Base-by-base conservation (phyloP, 2,888 invertebrate genomes). In the Athalia rosae region DNA sequence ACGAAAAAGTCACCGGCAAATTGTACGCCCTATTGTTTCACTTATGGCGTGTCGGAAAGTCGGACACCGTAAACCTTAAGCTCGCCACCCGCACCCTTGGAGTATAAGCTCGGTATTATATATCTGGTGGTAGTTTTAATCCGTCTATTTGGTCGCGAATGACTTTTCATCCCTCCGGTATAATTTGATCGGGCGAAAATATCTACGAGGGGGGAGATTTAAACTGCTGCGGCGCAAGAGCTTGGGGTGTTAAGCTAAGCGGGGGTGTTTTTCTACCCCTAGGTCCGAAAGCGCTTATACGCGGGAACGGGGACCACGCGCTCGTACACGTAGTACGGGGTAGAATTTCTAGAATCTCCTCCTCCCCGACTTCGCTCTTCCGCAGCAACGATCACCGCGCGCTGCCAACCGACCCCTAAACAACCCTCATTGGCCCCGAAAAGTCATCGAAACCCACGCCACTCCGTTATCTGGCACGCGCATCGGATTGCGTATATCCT, bases 401-500 rank as follows among this genome's bases (percentile, higher is more conserved):
- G 28, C 28, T 64, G 45, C 13, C 45, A 13, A 13, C 47, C 47
- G 13, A 58, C n/a, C 58, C 41, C 45, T 43, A 15, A 53, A 50
- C 50, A 7, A 53, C 53, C 11, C 53, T 58, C 9, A 80, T 83
- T 82, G 81, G 78, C 76, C 71, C 77, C 73, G 67, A 73, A 78
- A 79, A 87, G 86, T 87, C 88, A 89, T 88, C 88, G 86, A 48
- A 62, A 74, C 74, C 61, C 61, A 74, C 56, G 86, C 87, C 85
- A 88, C 28, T 28, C 28, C 87, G 48, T 90, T 90, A 90, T 90
- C 89, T 90, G 89, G 89, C 89, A 90, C 89, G 89, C 89, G 89
- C 89, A 90, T 90, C 89, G 89, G 89, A 90, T 90, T 89, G 89
- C 88, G 89, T 88, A 28, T 15, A 59, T 85, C 84, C 89, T 90